Evolutionary conservation across 1,140 invertebrate species (phyloP).

Genomic region (Anadara kagoshimensis): DNA sequence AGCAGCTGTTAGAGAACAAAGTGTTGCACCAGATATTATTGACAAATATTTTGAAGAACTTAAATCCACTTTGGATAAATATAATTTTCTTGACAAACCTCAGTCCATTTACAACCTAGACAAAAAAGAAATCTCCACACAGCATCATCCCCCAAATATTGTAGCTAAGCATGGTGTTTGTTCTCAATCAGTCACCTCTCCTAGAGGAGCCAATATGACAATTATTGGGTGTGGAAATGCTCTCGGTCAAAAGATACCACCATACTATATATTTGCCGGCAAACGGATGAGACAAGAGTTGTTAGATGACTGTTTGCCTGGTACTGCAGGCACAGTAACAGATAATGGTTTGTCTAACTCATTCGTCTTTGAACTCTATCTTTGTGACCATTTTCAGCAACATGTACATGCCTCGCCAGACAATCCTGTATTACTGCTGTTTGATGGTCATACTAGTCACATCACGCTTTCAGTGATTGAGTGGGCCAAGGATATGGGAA

Average conservation of each 20-base stretch:
- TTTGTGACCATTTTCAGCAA: constrained; percentile 29
- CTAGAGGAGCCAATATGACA: constrained; percentile 63
- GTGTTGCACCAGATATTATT: constrained; percentile 13
- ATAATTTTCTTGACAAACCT: constrained; percentile 52
- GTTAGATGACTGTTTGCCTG: constrained; percentile 25
- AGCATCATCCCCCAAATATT: no score
- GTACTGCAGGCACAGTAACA: constrained; percentile 20
- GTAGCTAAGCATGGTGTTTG: no score
- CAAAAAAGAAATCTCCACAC: constrained; percentile 69
- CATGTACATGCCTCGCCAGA: constrained; percentile 19
- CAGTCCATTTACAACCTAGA: constrained; percentile 71
- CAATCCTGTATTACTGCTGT: constrained; percentile 13
- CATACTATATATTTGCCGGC: constrained; percentile 72
- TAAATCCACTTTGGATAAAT: constrained; percentile 17
- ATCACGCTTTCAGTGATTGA: constrained; percentile 27
- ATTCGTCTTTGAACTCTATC: constrained; percentile 30
- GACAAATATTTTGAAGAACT: constrained; percentile 1
- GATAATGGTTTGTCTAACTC: constrained; percentile 38
- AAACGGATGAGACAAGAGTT: constrained; percentile 59
- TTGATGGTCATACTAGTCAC: constrained; percentile 38
- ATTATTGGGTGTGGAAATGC: constrained; percentile 70
- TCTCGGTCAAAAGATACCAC: constrained; percentile 62
- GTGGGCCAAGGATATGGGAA: constrained; percentile 27
- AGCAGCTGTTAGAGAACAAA: constrained; percentile 17
- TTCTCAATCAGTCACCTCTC: no score